Conservation (phyloP, 2,113 vertebrate genomes). For the Atractosteus spatula region DNA sequence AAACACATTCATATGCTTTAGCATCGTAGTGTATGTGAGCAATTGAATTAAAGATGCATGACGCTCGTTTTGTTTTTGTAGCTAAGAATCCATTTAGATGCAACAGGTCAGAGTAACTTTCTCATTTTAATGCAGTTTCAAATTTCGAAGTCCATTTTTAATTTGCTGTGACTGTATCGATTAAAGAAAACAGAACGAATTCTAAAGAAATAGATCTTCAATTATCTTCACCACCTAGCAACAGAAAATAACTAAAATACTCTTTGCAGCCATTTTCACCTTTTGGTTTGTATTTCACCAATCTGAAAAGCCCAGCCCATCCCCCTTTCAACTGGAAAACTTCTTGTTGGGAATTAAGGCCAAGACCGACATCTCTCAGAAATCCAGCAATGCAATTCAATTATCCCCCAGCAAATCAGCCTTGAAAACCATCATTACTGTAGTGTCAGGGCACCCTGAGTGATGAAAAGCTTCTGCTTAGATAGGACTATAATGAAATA, state of each 20-base stretch:
- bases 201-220: too few species aligned
- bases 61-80: not conserved
- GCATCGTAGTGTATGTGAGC: not conserved
- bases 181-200: too few species aligned
- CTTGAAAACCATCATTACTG: not conserved
- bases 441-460: constrained; percentile 16
- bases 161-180: too few species aligned
- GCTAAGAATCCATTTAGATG: not conserved
- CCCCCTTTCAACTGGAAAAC: not conserved
- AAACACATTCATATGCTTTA: not conserved
- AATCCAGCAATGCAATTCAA: not conserved
- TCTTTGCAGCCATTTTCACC: too few species aligned
- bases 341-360: not conserved
- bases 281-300: too few species aligned
- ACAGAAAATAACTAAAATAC: too few species aligned
- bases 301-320: too few species aligned
- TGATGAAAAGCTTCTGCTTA: constrained; percentile 3
- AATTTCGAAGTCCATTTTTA: too few species aligned
- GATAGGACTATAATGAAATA: constrained; percentile 15
- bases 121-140: too few species aligned
- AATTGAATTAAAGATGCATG: not conserved
- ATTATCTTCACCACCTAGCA: too few species aligned
- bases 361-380: not conserved
- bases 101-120: too few species aligned
- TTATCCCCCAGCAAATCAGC: not conserved